Percentiles rank a stretch among this genome's conserved stretches.
Evolutionary conservation across 92 coral and sea anemone genomes (phyloP).

Genomic region (Phenganax marumi): DNA sequence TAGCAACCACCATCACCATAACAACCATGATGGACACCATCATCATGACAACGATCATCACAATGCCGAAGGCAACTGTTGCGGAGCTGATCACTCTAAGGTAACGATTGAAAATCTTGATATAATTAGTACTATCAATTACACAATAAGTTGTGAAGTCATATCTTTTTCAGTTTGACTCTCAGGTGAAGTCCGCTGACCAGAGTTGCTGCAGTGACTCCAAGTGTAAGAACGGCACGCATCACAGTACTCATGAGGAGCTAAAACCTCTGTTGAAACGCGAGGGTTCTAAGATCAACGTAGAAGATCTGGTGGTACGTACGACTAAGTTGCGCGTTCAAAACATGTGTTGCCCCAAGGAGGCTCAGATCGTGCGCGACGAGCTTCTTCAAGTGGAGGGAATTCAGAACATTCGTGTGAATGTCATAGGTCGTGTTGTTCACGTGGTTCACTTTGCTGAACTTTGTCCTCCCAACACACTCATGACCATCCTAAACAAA

Average conservation of each 20-base stretch:
- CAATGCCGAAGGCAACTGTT: not conserved
- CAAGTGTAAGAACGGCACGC: not conserved
- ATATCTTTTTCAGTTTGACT: not conserved
- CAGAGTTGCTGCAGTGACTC: slow-evolving; percentile 13
- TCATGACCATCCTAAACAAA: slow-evolving; percentile 71
- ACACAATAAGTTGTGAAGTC: too few species aligned
- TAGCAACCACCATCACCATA: not conserved
- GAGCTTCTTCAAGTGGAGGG: slow-evolving; percentile 46
- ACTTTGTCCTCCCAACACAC: slow-evolving; percentile 72
- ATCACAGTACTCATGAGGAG: slow-evolving; percentile 4
- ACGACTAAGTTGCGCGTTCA: slow-evolving; percentile 97
- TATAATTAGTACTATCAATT: not conserved
- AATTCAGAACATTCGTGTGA: slow-evolving; percentile 76
- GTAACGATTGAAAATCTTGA: not conserved
- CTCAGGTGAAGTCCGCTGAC: not conserved
- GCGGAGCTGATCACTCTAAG: slow-evolving; percentile 1
- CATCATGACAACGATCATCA: slow-evolving; percentile 1
- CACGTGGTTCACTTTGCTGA: slow-evolving; percentile 88
- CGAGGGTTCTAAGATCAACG: not conserved
- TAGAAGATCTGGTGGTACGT: slow-evolving; percentile 17
- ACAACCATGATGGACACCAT: not conserved
- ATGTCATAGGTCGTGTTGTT: slow-evolving; percentile 93
- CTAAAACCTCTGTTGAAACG: slow-evolving; percentile 14
- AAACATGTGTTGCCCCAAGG: slow-evolving; percentile 93
- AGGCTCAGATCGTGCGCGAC: slow-evolving; percentile 76